These are phyloP conservation scores for Hydrolagus affinis DNA, from an alignment of 2,113 vertebrate species.

Conservation along the genomic window DNA sequence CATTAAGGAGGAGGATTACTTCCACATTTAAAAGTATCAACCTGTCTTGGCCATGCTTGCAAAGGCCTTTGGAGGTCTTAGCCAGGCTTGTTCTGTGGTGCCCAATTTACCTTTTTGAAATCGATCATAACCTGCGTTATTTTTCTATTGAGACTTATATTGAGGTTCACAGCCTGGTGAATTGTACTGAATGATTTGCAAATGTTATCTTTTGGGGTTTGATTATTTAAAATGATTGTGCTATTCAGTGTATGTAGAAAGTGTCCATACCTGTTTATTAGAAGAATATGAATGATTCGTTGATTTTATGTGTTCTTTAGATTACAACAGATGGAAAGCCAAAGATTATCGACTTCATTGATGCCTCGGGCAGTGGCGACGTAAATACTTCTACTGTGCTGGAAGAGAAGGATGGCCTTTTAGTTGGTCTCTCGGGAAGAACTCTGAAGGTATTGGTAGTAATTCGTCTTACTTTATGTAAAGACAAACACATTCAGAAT, in stretches of 20 bases:
- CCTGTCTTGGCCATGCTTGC: no score
- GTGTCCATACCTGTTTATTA: not conserved
- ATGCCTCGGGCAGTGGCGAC: conserved; percentile 31
- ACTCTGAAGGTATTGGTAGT: conserved; percentile 21
- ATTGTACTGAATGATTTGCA: no score
- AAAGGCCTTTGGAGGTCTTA: no score
- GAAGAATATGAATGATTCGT: not conserved
- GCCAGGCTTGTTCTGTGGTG: no score
- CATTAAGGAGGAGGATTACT: no score
- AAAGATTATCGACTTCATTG: conserved; percentile 34
- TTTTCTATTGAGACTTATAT: no score
- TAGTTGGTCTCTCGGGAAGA: conserved; percentile 30
- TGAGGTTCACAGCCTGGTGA: no score
- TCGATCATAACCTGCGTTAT: no score
- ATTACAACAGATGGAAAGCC: conserved; percentile 33
- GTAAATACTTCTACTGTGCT: conserved; percentile 32
- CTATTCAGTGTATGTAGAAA: not conserved
- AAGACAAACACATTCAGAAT: not conserved
- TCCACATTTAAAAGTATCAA: no score
- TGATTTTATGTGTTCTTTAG: conserved; percentile 13
- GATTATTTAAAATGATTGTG: not conserved
- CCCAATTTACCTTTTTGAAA: no score
- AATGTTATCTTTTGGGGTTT: no score
- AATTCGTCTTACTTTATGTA: not conserved
- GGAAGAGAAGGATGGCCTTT: not conserved